Base-by-base conservation (phyloP, 1,140 invertebrate genomes). In the Zaprionus davidi region DNA sequence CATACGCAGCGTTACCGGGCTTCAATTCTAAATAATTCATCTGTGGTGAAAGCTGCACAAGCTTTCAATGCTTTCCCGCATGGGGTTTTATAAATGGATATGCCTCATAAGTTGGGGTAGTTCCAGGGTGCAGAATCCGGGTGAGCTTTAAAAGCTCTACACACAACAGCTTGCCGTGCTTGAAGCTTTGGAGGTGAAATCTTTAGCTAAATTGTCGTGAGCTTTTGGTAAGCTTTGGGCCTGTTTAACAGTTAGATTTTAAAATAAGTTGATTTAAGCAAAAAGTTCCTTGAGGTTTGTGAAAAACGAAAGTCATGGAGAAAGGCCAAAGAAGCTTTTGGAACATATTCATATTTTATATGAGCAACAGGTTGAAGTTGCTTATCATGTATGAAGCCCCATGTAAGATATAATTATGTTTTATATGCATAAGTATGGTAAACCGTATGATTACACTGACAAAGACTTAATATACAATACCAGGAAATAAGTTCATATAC, bases 21-120 rank as follows among this genome's bases (percentile, higher is more conserved):
- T 36, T 5, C 7, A 15, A 22, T 3, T 55, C 12, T 6, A 12
- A 28, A 11, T n/a, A 11, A 9, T 6, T 26, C 56, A 53, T 1
- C 7, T 41, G 60, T 46, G 55, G 53, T 55, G 44, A 71, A 76
- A 76, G 72, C 44, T 76, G 3, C 5, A 20, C 20, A 22, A 51
- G 46, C 20, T 51, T 9, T n/a, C n/a, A 20, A 41, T 65, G 55
- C 26, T 71, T 28, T 36, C 5, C 26, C 36, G 44, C 60, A n/a
- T 34, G 6, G 1, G 70, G 55, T 72, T 67, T 12, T 0, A 15
- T 13, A 12, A 34, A 13, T 20, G 13, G 11, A 51, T 51, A 24
- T 12, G 6, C 2, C 5, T 22, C 11, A 17, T 7, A 2, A 20
- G 5, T 20, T 3, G 46, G 9, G 46, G 22, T 51, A 24, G 20